Conservation (phyloP, 2,113 vertebrate species). For the Marmota monax region DNA sequence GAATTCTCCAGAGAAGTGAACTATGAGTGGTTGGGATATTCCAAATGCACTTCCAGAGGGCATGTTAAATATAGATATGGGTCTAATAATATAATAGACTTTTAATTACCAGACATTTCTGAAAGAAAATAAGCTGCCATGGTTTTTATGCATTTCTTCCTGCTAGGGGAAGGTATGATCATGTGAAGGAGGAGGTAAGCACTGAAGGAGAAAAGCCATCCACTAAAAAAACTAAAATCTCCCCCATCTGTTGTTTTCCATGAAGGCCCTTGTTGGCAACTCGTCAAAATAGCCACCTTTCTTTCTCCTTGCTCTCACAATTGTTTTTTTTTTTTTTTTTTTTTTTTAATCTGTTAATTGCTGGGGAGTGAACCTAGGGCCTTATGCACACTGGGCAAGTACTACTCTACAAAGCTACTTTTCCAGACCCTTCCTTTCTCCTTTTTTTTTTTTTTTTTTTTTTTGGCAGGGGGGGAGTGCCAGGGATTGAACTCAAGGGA, state of each 20-base stretch:
- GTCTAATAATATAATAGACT: neutral
- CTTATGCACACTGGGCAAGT: neutral
- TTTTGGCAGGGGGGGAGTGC: too few species aligned
- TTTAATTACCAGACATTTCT: neutral
- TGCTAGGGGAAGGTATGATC: neutral
- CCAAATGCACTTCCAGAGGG: neutral
- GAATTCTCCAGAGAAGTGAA: neutral
- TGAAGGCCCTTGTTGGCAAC: neutral
- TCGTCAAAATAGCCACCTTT: neutral
- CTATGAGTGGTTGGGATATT: neutral
- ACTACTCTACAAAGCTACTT: neutral
- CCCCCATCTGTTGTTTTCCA: too few species aligned
- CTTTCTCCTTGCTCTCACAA: neutral
- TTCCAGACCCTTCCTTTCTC: too few species aligned
- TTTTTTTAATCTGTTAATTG: neutral
- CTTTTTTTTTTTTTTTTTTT: neutral
- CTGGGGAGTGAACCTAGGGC: neutral
- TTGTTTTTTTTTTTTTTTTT: too few species aligned
- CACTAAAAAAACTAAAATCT: neutral
- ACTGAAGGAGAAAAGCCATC: neutral
- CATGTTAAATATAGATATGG: neutral
- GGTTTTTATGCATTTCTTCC: neutral
- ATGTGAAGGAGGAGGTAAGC: fast-evolving
- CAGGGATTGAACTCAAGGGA: too few species aligned
- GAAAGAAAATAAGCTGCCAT: neutral